phyloP scores from a whole-genome alignment of 2,888 invertebrate genomes.

The Cinara cedri region DNA sequence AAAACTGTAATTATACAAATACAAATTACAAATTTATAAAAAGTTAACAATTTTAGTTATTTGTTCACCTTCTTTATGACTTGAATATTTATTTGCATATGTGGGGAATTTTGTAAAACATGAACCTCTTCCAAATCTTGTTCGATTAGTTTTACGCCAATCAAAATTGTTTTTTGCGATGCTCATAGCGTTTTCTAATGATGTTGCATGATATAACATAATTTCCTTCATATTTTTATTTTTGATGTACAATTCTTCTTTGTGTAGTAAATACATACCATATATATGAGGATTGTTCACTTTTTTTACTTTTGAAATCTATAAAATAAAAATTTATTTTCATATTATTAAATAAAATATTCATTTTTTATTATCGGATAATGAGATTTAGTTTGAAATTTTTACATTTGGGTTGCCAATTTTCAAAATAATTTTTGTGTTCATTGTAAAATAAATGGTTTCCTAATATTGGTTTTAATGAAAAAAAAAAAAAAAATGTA shows the following conservation, averaged over 20 bases:
- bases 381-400: too few species aligned
- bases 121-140: not conserved
- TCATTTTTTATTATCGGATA: too few species aligned
- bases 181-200: not conserved
- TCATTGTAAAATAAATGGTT: too few species aligned
- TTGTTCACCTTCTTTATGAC: not conserved
- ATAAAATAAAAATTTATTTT: not conserved
- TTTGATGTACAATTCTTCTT: not conserved
- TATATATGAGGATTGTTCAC: not conserved
- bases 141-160: not conserved
- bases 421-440: too few species aligned
- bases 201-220: slow-evolving; percentile 6
- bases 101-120: not conserved
- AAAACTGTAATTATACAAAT: not conserved
- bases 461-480: too few species aligned
- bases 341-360: too few species aligned
- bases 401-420: too few species aligned
- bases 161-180: slow-evolving; percentile 2
- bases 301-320: not conserved
- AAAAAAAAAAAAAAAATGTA: too few species aligned
- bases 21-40: not conserved
- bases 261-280: slow-evolving; percentile 18
- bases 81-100: not conserved
- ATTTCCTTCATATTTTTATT: not conserved
- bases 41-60: not conserved